Base-by-base conservation (phyloP, 2,888 invertebrate genomes). In the Tachina lurida region DNA sequence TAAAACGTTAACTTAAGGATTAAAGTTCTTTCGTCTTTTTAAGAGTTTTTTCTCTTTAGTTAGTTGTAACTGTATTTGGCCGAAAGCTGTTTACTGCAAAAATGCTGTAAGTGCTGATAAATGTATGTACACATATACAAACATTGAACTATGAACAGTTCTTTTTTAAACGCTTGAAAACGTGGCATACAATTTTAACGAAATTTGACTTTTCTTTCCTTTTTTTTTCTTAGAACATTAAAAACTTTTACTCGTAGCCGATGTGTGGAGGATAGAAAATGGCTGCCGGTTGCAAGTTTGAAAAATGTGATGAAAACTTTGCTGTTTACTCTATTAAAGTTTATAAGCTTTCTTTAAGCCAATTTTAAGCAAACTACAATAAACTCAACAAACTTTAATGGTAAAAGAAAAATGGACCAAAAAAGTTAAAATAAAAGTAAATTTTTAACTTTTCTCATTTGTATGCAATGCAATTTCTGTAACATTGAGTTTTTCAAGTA, bases 241-340 rank as follows among this genome's bases (percentile, higher is more conserved):
- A 65, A 76, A 65, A 76, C 43, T 58, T 13, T 10, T 54, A n/a
- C 19, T 31, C 22, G 7, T 52, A 3, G 39, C 17, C 63, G 62
- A 22, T 74, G 17, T 74, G 17, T 49, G 17, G 4, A 49, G 58
- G 17, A 62, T 15, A 41, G 1, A 58, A 71, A 58, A 49, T 78
- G 39, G 70, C 10, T 82, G 67, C 45, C 75, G 83, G 68, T 76
- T 82, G 47, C 45, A 63, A 81, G 73, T 78, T 75, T 75, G 68
- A 77, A 84, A 84, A 78, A 77, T 78, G 74, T 65, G 78, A 52
- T 70, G 63, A 76, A 63, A 86, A 83, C 79, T 83, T 79, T 83
- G 43, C 83, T 89, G 89, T 91, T 91, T 91, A 90, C 91, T 91
- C 89, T 90, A 91, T 91, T 91, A 90, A 91, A 91, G 90, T 91